Conservation (phyloP, 2,113 vertebrate genomes). For the Vireo altiloquus region DNA sequence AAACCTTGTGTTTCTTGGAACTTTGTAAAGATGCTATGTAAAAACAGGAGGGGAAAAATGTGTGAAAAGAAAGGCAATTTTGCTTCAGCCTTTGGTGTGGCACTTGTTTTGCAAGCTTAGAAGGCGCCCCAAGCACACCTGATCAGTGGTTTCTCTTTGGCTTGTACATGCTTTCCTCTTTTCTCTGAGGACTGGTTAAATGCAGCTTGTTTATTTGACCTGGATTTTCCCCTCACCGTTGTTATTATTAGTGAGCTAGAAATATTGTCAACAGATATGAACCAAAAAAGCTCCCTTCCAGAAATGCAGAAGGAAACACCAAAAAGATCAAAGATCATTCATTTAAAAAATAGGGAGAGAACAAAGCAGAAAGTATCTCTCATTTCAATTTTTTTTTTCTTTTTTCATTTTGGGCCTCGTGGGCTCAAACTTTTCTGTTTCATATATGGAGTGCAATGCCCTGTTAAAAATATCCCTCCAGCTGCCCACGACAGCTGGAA, state of each 20-base stretch:
- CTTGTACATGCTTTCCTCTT: not conserved
- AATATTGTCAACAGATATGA: not conserved
- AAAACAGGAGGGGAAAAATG: not conserved
- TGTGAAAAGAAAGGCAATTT: not conserved
- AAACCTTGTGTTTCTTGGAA: not conserved
- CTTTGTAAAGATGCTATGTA: not conserved
- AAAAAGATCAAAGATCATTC: conserved; percentile 11
- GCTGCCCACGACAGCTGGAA: conserved; percentile 20
- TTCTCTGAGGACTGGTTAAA: not conserved
- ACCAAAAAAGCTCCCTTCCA: not conserved
- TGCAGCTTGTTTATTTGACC: not conserved
- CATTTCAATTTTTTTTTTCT: not conserved
- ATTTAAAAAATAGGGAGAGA: not conserved
- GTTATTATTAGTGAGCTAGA: not conserved
- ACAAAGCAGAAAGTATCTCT: not conserved
- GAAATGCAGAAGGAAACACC: not conserved
- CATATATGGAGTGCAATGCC: not conserved
- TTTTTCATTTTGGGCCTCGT: not conserved
- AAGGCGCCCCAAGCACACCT: not conserved
- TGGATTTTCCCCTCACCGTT: not conserved
- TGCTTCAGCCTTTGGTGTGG: not conserved
- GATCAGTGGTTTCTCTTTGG: not conserved
- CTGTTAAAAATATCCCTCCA: conserved; percentile 24
- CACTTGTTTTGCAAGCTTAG: not conserved
- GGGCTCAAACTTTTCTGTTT: not conserved